Evolutionary conservation across 2,797 vertebrate genomes (phyloP), one percentile per base, ranked within the genome.

Genomic region (Sebastes cheni): DNA sequence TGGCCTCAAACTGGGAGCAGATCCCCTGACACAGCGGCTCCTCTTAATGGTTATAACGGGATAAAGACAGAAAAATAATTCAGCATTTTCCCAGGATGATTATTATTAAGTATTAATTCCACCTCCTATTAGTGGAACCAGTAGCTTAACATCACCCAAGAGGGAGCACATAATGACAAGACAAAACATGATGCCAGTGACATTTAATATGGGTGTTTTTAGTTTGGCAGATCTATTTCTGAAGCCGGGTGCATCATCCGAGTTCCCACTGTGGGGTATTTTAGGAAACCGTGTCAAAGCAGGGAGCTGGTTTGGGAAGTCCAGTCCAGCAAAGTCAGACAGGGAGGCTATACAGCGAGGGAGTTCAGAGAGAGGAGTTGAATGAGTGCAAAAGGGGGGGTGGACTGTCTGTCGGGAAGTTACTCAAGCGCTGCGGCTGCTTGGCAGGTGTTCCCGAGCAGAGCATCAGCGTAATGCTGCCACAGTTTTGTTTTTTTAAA

Each of bases 231-330:
- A 58, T 86, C 87, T 94, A 92, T 92, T 93, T 87, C 68, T 68
- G 77, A 80, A 72, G 27, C 65, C 22, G 10, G 84, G 84, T 80
- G 68, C 77, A 80, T 89, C 84, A 87, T 67, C 65, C 18, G 67
- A 65, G 75, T 76, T 84, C 78, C 81, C 75, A 29, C 78, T 34
- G 61, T 36, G 70, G 72, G 29, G 30, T 94, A 94, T 95, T 95
- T 91, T 84, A 68, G 84, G 92, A 90, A 92, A 74, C 32, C 7
- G 86, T 91, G 86, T 91, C 90, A 85, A 80, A 74, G 78, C 60
- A 23, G 81, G 75, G 61, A 77, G 69, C 55, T 32, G 36, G 65
- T 82, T 66, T 69, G 68, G 81, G 58, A 88, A 78, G 80, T 84
- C 78, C 72, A 72, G 76, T 52, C 59, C 50, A 74, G 61, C 42